Evolutionary conservation across 1,140 invertebrate species (phyloP).

Genomic region (Dufourea novaeangliae): DNA sequence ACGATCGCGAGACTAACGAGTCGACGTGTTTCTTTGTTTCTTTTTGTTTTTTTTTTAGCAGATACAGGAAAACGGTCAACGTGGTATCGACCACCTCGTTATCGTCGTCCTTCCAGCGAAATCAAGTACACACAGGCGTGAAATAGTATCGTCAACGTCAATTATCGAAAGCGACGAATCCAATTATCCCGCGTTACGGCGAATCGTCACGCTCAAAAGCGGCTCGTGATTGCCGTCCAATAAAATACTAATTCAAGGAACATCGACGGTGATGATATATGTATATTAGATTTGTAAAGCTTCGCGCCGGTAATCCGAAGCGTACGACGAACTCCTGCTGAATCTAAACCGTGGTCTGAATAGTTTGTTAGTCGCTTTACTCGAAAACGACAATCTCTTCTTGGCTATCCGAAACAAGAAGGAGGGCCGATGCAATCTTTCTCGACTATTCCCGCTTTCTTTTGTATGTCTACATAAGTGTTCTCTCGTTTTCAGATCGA

Average conservation of each 20-base stretch:
- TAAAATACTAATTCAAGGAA: slow-evolving; percentile 62
- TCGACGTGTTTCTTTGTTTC: too few relatives aligned
- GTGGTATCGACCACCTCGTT: background rate
- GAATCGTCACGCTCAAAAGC: slow-evolving; percentile 43
- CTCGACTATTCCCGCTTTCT: background rate
- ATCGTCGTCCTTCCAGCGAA: background rate
- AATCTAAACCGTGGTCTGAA: slow-evolving; percentile 37
- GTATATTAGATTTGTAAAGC: slow-evolving; percentile 7
- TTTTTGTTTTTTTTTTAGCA: too few relatives aligned
- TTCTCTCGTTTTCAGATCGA: background rate
- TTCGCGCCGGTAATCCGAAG: background rate
- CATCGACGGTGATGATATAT: background rate
- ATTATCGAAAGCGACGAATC: slow-evolving; percentile 64
- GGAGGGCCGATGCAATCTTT: background rate
- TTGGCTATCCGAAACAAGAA: background rate
- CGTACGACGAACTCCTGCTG: background rate
- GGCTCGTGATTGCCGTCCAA: slow-evolving; percentile 53
- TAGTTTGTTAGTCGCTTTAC: slow-evolving; percentile 60
- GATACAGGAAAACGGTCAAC: too few relatives aligned
- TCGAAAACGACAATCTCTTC: slow-evolving; percentile 27
- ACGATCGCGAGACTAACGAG: too few relatives aligned
- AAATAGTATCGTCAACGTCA: slow-evolving; percentile 31
- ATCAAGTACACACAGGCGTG: background rate
- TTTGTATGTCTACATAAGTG: background rate
- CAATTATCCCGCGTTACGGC: slow-evolving; percentile 60